phyloP scores from a whole-genome alignment of 2,113 vertebrate genomes.

The Butorides virescens region DNA sequence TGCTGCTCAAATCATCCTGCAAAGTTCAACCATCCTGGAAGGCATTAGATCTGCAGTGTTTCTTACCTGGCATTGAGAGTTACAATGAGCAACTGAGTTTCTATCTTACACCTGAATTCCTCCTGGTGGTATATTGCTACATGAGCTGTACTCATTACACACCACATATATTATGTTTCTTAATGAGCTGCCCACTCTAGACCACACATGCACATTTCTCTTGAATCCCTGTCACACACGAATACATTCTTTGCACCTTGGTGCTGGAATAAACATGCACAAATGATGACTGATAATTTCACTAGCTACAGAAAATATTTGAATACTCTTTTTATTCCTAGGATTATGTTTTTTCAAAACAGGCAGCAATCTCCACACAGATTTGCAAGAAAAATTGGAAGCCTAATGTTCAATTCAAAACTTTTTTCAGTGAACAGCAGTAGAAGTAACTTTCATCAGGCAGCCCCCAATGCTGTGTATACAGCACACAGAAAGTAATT shows the following conservation, averaged over 20 bases:
- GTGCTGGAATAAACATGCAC: slow-evolving; percentile 41
- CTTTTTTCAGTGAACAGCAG: neutral
- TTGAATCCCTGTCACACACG: slow-evolving; percentile 43
- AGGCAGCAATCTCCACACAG: neutral
- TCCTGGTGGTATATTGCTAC: neutral
- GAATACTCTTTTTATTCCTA: neutral
- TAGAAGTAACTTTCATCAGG: neutral
- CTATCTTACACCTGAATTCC: neutral
- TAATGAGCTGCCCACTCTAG: neutral
- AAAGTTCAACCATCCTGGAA: neutral
- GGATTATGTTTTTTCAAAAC: neutral
- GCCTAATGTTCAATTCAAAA: neutral
- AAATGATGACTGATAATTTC: slow-evolving; percentile 45
- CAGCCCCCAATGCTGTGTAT: neutral
- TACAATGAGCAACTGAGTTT: neutral
- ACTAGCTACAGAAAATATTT: slow-evolving; percentile 40
- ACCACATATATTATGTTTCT: neutral
- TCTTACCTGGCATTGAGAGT: neutral
- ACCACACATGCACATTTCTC: neutral
- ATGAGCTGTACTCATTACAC: neutral
- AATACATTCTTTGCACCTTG: slow-evolving; percentile 5
- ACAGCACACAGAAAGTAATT: neutral
- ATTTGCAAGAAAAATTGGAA: neutral
- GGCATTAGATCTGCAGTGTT: neutral
- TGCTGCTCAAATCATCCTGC: neutral